Evolutionary conservation across 2,113 vertebrate genomes (phyloP).

Genomic region (Equus przewalskii): DNA sequence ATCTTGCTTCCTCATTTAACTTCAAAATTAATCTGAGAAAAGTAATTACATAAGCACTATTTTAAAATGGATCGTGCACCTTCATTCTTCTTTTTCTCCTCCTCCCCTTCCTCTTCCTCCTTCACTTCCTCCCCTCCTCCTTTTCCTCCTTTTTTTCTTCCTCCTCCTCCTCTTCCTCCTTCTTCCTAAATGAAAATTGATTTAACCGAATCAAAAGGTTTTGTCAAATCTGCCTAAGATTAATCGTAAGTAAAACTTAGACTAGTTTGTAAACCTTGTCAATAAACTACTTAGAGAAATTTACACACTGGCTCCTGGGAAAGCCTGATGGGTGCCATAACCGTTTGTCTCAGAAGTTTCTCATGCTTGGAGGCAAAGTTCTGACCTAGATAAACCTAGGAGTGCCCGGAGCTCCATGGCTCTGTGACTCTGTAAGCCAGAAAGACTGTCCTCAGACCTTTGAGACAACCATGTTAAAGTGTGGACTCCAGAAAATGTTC

Average conservation of each 20-base stretch:
- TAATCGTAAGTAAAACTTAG: not conserved
- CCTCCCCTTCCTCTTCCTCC: too few species aligned
- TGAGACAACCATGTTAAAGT: not conserved
- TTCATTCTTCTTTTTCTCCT: not conserved
- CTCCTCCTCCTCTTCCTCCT: not conserved
- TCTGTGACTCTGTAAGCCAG: not conserved
- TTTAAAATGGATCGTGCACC: not conserved
- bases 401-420: not conserved
- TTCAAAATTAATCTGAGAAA: constrained; percentile 43
- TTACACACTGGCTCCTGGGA: not conserved
- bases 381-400: not conserved
- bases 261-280: not conserved
- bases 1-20: not conserved
- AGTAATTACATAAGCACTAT: not conserved
- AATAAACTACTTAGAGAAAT: not conserved
- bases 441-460: not conserved
- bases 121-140: too few species aligned
- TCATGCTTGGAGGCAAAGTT: not conserved
- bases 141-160: not conserved
- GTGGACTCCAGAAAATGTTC: not conserved
- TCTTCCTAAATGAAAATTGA: constrained; percentile 19
- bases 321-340: not conserved
- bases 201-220: not conserved
- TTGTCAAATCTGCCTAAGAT: constrained; percentile 23
- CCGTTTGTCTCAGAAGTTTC: not conserved